Conservation (phyloP, 1,140 invertebrate species). For the Calliopsis andreniformis region DNA sequence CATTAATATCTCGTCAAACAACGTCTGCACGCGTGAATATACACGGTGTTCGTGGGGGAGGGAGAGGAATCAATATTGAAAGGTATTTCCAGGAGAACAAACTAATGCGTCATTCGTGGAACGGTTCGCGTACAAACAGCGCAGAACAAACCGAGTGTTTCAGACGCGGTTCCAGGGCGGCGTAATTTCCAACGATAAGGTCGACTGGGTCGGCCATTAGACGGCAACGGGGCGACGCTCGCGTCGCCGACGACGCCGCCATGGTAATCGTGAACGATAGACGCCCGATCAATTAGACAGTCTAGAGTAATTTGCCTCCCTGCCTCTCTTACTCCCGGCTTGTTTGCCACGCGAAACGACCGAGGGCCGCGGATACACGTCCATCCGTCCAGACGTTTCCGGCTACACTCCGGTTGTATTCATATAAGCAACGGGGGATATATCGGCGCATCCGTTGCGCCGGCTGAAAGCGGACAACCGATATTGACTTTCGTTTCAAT, state of each 20-base stretch:
- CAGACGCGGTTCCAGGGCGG: constrained; percentile 11
- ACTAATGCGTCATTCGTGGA: constrained; percentile 37
- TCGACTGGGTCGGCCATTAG: constrained; percentile 39
- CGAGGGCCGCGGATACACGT: neutral
- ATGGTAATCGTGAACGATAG: constrained; percentile 52
- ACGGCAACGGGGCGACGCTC: constrained; percentile 17
- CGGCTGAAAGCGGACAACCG: constrained; percentile 49
- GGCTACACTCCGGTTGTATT: constrained; percentile 17
- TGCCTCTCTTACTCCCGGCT: too few relatives aligned
- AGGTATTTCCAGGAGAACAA: constrained; percentile 26
- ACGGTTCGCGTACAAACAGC: constrained; percentile 23
- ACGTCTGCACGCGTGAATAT: neutral
- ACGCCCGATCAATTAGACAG: constrained; percentile 58
- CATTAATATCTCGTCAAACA: constrained; percentile 46
- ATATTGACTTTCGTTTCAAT: constrained; percentile 66
- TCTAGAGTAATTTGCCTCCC: constrained; percentile 50
- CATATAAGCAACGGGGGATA: constrained; percentile 44
- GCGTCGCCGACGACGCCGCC: constrained; percentile 31
- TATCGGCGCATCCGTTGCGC: constrained; percentile 48
- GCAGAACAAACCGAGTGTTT: constrained; percentile 7
- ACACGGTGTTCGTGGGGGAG: too few relatives aligned
- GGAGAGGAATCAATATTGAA: constrained; percentile 38
- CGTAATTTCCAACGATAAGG: constrained; percentile 42
- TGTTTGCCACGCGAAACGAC: constrained; percentile 28
- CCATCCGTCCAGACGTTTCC: constrained; percentile 41